Percentiles rank a stretch among this genome's conserved stretches.
phyloP scores from a whole-genome alignment of 2,888 invertebrate species.

The Digitonthophagus gazella region DNA sequence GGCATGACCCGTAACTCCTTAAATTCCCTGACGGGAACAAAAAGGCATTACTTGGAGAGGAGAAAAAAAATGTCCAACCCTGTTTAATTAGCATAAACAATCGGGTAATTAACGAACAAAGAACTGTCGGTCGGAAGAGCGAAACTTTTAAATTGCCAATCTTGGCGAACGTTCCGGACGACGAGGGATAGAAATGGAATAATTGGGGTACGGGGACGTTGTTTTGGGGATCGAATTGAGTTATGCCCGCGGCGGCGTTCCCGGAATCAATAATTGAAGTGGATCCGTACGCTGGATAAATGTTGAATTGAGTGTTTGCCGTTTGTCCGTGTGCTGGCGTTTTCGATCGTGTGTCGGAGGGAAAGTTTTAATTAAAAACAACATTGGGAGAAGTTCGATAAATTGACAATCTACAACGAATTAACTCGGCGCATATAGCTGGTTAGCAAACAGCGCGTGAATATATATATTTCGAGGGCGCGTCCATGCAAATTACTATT shows the following conservation, averaged over 20 bases:
- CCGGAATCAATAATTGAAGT: not conserved
- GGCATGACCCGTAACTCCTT: not conserved
- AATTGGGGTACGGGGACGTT: conserved; percentile 1
- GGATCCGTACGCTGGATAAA: not conserved
- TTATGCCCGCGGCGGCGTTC: not conserved
- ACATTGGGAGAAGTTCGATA: not conserved
- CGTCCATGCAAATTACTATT: not conserved
- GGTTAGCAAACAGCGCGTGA: not conserved
- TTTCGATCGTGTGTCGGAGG: not conserved
- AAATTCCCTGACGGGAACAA: not conserved
- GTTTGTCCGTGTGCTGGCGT: not conserved
- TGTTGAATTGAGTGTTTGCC: not conserved
- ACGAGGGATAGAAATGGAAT: conserved; percentile 4
- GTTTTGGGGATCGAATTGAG: not conserved
- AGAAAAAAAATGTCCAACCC: not conserved
- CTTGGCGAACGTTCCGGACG: conserved; percentile 5
- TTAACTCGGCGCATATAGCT: not conserved
- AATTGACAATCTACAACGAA: not conserved
- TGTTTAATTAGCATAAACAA: conserved; percentile 14
- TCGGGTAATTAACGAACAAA: conserved; percentile 15
- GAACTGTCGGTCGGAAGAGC: not conserved
- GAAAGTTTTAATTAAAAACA: not conserved
- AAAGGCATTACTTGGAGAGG: not conserved
- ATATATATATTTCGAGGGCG: not conserved
- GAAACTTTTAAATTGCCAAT: conserved; percentile 16